These are phyloP conservation scores for Standfussiana lucernea DNA, from an alignment of 2,888 invertebrate genomes.

Conservation along the genomic window DNA sequence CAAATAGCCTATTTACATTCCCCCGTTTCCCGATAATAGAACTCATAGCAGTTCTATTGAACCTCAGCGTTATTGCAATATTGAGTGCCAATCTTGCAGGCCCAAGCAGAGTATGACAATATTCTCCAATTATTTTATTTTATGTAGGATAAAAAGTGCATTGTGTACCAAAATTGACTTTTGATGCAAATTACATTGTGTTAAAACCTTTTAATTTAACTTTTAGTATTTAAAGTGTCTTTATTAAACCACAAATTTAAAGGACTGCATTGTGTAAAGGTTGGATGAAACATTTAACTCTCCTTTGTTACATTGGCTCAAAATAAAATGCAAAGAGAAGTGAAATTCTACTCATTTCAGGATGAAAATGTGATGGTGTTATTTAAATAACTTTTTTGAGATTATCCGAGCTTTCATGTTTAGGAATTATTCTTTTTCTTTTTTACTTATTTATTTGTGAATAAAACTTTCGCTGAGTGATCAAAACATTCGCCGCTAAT, in stretches of 20 bases:
- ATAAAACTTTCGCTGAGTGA: background rate
- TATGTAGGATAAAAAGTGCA: slow-evolving; percentile 35
- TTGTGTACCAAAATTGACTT: slow-evolving; percentile 45
- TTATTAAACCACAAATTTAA: slow-evolving; percentile 29
- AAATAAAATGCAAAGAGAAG: slow-evolving; percentile 21
- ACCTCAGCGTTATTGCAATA: slow-evolving; percentile 65
- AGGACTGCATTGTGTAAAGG: slow-evolving; percentile 32
- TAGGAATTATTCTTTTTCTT: slow-evolving; percentile 5
- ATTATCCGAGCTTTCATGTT: slow-evolving; percentile 18
- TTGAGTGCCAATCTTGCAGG: slow-evolving; percentile 32
- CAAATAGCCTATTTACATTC: slow-evolving; percentile 82
- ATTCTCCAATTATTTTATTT: slow-evolving; percentile 45
- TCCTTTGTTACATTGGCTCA: slow-evolving; percentile 12
- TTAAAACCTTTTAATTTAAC: slow-evolving; percentile 26
- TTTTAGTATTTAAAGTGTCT: slow-evolving; percentile 20
- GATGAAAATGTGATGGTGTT: slow-evolving; percentile 22
- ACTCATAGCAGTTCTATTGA: slow-evolving; percentile 69
- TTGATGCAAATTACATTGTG: slow-evolving; percentile 41
- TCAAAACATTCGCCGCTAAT: background rate
- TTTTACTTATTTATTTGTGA: background rate
- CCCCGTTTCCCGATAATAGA: slow-evolving; percentile 72
- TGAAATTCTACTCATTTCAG: slow-evolving; percentile 19
- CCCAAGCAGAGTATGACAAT: slow-evolving; percentile 31
- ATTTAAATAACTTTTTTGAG: slow-evolving; percentile 24
- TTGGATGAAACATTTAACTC: background rate